phyloP scores from a whole-genome alignment of 1,140 invertebrate species.

The Drosophila ambigua region DNA sequence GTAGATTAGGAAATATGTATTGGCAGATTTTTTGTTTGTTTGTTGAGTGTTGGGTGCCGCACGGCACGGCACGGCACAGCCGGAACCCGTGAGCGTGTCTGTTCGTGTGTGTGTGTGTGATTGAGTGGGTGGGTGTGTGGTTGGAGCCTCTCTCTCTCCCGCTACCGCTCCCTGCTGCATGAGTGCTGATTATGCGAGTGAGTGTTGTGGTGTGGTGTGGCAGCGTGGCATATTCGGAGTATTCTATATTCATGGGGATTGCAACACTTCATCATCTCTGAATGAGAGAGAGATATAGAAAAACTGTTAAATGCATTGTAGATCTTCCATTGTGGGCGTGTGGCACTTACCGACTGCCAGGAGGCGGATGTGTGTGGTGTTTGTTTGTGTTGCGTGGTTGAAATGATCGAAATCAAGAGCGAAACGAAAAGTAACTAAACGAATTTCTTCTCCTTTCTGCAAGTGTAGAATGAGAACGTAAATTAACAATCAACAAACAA shows the following conservation, averaged over 20 bases:
- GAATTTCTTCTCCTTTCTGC: constrained; percentile 83
- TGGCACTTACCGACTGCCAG: constrained; percentile 65
- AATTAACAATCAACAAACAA: constrained; percentile 38
- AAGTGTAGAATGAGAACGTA: constrained; percentile 66
- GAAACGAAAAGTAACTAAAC: constrained; percentile 74
- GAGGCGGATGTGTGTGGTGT: constrained; percentile 37
- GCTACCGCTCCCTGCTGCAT: constrained; percentile 12
- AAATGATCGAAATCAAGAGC: constrained; percentile 74
- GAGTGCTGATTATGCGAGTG: constrained; percentile 47
- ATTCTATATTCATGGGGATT: constrained; percentile 41
- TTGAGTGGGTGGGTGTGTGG: constrained; percentile 15
- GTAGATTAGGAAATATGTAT: constrained; percentile 49
- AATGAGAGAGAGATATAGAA: constrained; percentile 16
- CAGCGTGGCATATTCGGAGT: constrained; percentile 55
- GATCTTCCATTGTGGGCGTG: background rate
- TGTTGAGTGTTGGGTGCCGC: constrained; percentile 11
- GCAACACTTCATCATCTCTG: constrained; percentile 38
- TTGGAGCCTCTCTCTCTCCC: constrained; percentile 1
- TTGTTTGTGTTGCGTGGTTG: constrained; percentile 54
- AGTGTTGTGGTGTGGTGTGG: constrained; percentile 26
- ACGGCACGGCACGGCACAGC: constrained; percentile 64
- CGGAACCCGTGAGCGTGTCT: constrained; percentile 59
- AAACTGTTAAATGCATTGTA: constrained; percentile 18
- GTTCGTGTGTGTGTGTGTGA: constrained; percentile 15
- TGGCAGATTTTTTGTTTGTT: constrained; percentile 49